Percentiles rank a stretch among this genome's conserved stretches.
Conservation (phyloP, 2,797 vertebrate genomes). For the Scolopax rusticola region DNA sequence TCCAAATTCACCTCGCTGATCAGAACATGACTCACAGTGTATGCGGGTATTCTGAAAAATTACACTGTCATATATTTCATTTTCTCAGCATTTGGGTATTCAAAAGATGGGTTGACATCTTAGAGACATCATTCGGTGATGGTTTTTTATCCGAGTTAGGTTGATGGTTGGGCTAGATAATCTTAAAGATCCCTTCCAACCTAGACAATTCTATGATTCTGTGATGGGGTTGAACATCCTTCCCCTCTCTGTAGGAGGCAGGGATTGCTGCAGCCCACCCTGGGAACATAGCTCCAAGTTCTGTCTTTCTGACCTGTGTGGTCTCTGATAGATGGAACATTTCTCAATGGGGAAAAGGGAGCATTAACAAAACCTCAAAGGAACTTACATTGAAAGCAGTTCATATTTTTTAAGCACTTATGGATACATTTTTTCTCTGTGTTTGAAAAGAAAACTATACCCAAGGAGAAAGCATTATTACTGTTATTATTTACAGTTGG, state of each 20-base stretch:
- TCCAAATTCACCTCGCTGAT: not conserved
- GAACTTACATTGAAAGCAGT: not conserved
- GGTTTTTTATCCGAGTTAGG: too few species aligned
- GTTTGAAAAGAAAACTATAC: not conserved
- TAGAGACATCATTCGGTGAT: too few species aligned
- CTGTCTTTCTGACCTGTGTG: not conserved
- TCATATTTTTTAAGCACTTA: not conserved
- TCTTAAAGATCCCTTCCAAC: too few species aligned
- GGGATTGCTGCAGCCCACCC: not conserved
- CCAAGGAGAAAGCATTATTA: not conserved
- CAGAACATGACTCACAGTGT: not conserved
- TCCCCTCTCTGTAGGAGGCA: not conserved
- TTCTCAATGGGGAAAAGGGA: not conserved
- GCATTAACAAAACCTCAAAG: not conserved
- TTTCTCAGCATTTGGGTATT: not conserved
- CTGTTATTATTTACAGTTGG: not conserved
- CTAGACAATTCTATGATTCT: too few species aligned
- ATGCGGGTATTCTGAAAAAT: not conserved
- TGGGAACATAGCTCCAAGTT: not conserved
- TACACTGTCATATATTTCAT: conserved; percentile 9
- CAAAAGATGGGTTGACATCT: too few species aligned
- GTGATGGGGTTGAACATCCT: not conserved
- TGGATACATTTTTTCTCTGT: not conserved
- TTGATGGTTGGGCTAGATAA: too few species aligned
- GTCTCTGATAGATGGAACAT: not conserved